A percentile compares a stretch with the other conserved stretches of the same genome.
Conservation (phyloP, 2,888 invertebrate genomes). For the Mesorhabditis spiculigera region DNA sequence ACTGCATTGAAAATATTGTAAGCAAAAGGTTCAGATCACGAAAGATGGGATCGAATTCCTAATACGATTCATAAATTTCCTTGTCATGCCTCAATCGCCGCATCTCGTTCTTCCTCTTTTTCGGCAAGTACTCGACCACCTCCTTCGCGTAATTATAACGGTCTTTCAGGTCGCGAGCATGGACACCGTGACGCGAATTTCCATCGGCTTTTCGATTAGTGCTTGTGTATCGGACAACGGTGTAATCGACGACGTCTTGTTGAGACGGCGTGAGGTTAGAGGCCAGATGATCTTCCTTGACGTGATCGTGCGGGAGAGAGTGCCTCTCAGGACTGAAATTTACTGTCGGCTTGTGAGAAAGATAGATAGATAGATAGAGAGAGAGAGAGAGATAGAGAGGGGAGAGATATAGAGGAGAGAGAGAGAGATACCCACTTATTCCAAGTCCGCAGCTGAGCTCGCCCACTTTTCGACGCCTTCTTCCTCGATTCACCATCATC, state of each 20-base stretch:
- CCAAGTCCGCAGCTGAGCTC: slow-evolving; percentile 1
- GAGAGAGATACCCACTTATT: neutral
- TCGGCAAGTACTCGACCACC: neutral
- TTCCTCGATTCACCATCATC: neutral
- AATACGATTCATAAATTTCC: neutral
- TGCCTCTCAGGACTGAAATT: slow-evolving; percentile 5
- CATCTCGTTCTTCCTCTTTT: slow-evolving; percentile 4
- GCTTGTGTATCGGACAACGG: neutral
- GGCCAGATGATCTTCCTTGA: neutral
- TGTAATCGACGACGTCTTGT: slow-evolving; percentile 3
- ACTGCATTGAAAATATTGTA: too few relatives aligned
- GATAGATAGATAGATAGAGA: too few relatives aligned
- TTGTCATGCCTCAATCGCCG: neutral
- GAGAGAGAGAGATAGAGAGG: neutral
- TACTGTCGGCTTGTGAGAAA: too few relatives aligned
- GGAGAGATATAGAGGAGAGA: neutral
- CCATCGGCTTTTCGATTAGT: neutral
- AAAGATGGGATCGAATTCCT: too few relatives aligned
- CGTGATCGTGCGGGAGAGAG: neutral
- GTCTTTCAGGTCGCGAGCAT: too few relatives aligned
- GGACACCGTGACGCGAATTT: neutral
- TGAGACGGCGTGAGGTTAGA: neutral
- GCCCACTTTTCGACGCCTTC: neutral
- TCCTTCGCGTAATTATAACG: too few relatives aligned
- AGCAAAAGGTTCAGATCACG: too few relatives aligned